Conservation (phyloP, 2,888 invertebrate species). For the Sceliomorpha sp. region DNA sequence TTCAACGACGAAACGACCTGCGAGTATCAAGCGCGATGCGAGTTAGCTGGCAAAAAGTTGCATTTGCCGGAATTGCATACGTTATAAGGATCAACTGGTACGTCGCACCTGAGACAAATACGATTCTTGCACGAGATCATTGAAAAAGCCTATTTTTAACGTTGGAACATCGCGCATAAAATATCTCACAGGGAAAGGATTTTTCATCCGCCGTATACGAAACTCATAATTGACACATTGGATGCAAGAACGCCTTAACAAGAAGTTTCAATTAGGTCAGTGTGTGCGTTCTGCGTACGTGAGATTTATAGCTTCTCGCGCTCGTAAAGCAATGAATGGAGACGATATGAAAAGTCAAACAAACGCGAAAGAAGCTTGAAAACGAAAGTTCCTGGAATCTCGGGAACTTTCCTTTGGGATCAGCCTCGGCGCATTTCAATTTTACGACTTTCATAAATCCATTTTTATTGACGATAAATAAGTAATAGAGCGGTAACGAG, state of each 20-base stretch:
- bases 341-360: conserved; percentile 41
- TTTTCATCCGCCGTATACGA: conserved; percentile 35
- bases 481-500: conserved; percentile 24
- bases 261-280: conserved; percentile 54
- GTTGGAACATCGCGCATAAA: too few relatives aligned
- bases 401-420: conserved; percentile 19
- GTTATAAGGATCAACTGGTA: too few relatives aligned
- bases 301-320: conserved; percentile 33
- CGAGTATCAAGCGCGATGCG: conserved; percentile 8
- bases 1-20: conserved; percentile 23
- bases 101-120: too few relatives aligned
- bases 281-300: conserved; percentile 42
- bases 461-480: conserved; percentile 33
- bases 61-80: too few relatives aligned
- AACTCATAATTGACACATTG: conserved; percentile 52
- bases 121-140: too few relatives aligned
- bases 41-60: conserved; percentile 1
- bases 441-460: conserved; percentile 42
- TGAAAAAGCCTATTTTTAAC: too few relatives aligned
- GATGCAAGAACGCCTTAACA: conserved; percentile 34
- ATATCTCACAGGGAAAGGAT: conserved; percentile 7
- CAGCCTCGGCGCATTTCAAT: conserved; percentile 2
- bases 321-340: conserved; percentile 46
- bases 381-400: conserved; percentile 11
- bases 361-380: conserved; percentile 9